These are phyloP conservation scores for Isaurus tuberculatus DNA, from an alignment of 92 coral and sea anemone genomes.

Conservation along the genomic window DNA sequence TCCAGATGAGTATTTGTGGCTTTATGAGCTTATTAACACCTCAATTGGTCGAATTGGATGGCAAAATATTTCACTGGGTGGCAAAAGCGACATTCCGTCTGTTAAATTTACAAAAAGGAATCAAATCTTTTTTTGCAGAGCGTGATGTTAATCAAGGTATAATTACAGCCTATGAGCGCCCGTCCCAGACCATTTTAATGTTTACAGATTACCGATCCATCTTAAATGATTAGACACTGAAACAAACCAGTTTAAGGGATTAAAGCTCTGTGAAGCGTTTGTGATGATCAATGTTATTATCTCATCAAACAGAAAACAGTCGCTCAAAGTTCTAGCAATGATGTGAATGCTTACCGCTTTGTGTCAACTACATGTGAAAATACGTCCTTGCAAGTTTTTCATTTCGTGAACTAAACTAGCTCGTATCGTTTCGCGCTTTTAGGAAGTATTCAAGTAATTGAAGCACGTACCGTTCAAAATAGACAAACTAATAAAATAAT, in stretches of 20 bases:
- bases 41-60: slow-evolving; percentile 44
- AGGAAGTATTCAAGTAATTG: background rate
- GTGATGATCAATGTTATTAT: slow-evolving; percentile 34
- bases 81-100: slow-evolving; percentile 41
- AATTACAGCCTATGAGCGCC: slow-evolving; percentile 29
- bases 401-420: slow-evolving; percentile 3
- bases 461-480: background rate
- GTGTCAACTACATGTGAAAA: slow-evolving; percentile 24
- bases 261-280: slow-evolving; percentile 36
- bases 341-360: background rate
- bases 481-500: background rate
- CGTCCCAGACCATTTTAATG: background rate
- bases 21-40: slow-evolving; percentile 46
- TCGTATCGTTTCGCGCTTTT: background rate
- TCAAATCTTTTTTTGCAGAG: background rate
- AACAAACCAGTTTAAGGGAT: slow-evolving; percentile 50
- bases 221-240: slow-evolving; percentile 38
- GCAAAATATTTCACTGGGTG: slow-evolving; percentile 10
- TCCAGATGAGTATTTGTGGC: slow-evolving; percentile 43
- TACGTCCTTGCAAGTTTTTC: background rate
- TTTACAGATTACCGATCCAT: slow-evolving; percentile 39
- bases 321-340: background rate
- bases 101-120: slow-evolving; percentile 11
- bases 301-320: slow-evolving; percentile 37
- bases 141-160: slow-evolving; percentile 20